Percentiles rank a stretch among this genome's conserved stretches.
Conservation (phyloP, 2,797 vertebrate genomes). For the Sitta carolinensis region DNA sequence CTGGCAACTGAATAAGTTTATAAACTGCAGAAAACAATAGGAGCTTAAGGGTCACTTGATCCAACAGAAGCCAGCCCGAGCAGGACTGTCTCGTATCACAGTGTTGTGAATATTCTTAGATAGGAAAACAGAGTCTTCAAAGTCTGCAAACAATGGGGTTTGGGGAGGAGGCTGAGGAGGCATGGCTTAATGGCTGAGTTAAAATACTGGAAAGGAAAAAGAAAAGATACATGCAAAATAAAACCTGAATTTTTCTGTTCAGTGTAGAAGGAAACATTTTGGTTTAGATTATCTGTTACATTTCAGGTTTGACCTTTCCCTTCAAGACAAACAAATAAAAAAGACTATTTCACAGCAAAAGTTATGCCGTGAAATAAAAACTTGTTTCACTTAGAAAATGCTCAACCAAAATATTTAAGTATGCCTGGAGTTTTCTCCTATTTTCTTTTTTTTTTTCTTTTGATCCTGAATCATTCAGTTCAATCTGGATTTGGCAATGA, state of each 20-base stretch:
- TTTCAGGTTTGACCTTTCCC: slow-evolving; percentile 32
- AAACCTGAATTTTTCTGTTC: not conserved
- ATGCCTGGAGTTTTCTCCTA: not conserved
- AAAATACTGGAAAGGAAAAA: not conserved
- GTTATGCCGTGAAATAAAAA: slow-evolving; percentile 15
- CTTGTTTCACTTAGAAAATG: not conserved
- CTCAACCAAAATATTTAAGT: not conserved
- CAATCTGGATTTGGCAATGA: slow-evolving; percentile 31
- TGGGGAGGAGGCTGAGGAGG: not conserved
- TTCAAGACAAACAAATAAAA: slow-evolving; percentile 26
- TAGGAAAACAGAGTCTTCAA: slow-evolving; percentile 26
- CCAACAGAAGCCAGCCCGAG: slow-evolving; percentile 38
- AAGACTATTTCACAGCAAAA: not conserved
- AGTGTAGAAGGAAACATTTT: slow-evolving; percentile 1
- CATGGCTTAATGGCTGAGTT: slow-evolving; percentile 21
- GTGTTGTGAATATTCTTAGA: slow-evolving; percentile 33
- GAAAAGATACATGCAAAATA: not conserved
- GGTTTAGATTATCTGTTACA: slow-evolving; percentile 13
- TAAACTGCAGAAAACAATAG: slow-evolving; percentile 50
- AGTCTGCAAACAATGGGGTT: slow-evolving; percentile 16
- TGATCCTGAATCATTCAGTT: not conserved
- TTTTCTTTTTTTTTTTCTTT: not conserved
- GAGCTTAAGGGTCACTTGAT: slow-evolving; percentile 27
- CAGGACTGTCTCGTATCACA: slow-evolving; percentile 25
- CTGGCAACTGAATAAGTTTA: not conserved